Percentiles rank a stretch among this genome's conserved stretches.
These are phyloP conservation scores for Drosophila jambulina DNA, from an alignment of 1,140 invertebrate genomes.

Conservation along the genomic window DNA sequence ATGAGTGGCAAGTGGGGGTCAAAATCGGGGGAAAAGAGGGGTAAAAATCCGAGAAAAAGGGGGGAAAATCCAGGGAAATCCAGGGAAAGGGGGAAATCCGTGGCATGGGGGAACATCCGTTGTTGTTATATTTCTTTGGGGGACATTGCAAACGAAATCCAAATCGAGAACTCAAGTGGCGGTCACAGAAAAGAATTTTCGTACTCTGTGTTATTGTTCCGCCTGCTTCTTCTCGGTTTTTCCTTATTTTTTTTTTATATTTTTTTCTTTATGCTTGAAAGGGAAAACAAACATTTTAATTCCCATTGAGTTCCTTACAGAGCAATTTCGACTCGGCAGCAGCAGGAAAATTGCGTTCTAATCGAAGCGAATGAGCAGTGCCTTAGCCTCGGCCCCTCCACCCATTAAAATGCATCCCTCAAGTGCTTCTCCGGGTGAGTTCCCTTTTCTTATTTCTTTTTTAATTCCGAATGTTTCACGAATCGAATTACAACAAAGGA, in stretches of 20 bases:
- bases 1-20: slow-evolving; percentile 24
- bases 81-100: neutral
- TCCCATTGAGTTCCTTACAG: slow-evolving; percentile 74
- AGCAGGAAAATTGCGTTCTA: slow-evolving; percentile 73
- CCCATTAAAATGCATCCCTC: slow-evolving; percentile 65
- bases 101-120: neutral
- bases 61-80: neutral
- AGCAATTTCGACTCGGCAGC: slow-evolving; percentile 42
- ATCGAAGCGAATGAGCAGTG: slow-evolving; percentile 67
- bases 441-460: slow-evolving; percentile 6
- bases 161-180: slow-evolving; percentile 51
- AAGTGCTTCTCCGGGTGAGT: slow-evolving; percentile 49
- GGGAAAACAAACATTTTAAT: slow-evolving; percentile 76
- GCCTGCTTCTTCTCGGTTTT: slow-evolving; percentile 22
- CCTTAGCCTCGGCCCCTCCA: neutral
- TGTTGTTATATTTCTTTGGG: slow-evolving; percentile 15
- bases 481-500: slow-evolving; percentile 60
- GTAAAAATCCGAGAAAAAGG: neutral
- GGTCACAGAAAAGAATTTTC: slow-evolving; percentile 51
- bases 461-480: slow-evolving; percentile 32
- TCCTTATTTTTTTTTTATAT: neutral
- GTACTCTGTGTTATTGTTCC: slow-evolving; percentile 30
- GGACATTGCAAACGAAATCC: slow-evolving; percentile 6
- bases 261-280: slow-evolving; percentile 19
- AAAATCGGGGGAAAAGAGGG: neutral